phyloP scores from a whole-genome alignment of 2,113 vertebrate species.

The Nothobranchius kuhntae region DNA sequence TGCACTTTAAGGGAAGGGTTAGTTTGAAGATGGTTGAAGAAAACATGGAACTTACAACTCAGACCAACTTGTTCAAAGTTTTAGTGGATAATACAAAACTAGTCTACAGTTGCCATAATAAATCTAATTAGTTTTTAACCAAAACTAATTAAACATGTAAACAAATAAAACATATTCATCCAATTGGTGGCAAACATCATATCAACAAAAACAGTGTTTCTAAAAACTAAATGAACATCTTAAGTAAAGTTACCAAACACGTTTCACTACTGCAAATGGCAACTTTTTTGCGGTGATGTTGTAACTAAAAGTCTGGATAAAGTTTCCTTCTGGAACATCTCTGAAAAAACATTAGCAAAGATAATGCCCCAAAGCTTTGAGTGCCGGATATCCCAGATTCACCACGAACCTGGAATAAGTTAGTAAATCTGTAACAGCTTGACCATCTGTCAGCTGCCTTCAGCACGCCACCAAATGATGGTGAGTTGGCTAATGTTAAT shows the following conservation, averaged over 20 bases:
- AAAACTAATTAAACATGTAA: too few species aligned
- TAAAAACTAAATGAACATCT: background rate
- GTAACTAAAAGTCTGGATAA: background rate
- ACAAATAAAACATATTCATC: too few species aligned
- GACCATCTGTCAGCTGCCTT: background rate
- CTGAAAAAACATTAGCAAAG: background rate
- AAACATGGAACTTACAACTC: too few species aligned
- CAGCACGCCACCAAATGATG: background rate
- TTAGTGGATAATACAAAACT: too few species aligned
- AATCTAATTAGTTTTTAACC: too few species aligned
- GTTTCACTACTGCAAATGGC: background rate
- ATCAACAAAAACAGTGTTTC: background rate
- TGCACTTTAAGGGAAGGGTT: too few species aligned
- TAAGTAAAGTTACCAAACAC: background rate
- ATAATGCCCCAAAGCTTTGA: background rate
- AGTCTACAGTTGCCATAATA: too few species aligned
- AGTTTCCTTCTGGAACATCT: background rate
- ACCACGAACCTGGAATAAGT: background rate
- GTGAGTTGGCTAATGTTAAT: background rate
- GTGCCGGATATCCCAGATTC: background rate
- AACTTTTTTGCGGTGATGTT: background rate
- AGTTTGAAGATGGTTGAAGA: too few species aligned
- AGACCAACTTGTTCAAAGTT: too few species aligned
- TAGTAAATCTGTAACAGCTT: background rate
- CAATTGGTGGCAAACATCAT: too few species aligned